Evolutionary conservation across 2,797 vertebrate genomes (phyloP).

Genomic region (Bradypus variegatus): DNA sequence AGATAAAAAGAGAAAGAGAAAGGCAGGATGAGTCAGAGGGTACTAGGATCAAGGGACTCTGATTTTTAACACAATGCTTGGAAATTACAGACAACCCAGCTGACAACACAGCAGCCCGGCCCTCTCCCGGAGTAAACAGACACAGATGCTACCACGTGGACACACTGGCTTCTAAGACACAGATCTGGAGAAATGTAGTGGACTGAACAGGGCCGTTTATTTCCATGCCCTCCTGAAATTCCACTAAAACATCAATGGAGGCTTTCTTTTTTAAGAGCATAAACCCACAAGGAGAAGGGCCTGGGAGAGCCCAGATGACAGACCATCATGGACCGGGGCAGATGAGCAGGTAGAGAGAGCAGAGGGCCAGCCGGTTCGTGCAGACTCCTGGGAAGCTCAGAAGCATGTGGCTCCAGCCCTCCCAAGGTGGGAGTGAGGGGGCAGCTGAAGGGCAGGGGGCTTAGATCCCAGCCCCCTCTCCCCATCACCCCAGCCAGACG

Average conservation of each 20-base stretch:
- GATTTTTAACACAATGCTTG: not conserved
- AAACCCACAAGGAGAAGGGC: not conserved
- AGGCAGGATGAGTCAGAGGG: not conserved
- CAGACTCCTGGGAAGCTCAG: not conserved
- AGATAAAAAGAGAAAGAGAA: not conserved
- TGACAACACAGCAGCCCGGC: not conserved
- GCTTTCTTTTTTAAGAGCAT: not conserved
- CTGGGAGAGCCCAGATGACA: rapidly evolving
- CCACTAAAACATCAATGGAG: not conserved
- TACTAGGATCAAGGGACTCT: not conserved
- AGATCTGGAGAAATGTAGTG: not conserved
- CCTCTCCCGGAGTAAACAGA: not conserved
- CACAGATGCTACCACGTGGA: not conserved
- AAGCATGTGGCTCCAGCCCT: no score
- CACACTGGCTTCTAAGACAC: not conserved
- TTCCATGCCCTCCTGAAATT: not conserved
- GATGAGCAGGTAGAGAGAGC: rapidly evolving
- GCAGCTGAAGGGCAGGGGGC: not conserved
- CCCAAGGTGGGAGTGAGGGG: not conserved
- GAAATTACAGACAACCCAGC: not conserved
- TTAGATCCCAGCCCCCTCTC: not conserved
- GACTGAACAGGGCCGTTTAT: not conserved
- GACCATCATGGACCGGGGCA: not conserved
- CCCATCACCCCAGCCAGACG: not conserved
- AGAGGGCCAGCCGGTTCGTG: rapidly evolving